Conservation (phyloP, 2,797 vertebrate species). For the Nannoperca australis region DNA sequence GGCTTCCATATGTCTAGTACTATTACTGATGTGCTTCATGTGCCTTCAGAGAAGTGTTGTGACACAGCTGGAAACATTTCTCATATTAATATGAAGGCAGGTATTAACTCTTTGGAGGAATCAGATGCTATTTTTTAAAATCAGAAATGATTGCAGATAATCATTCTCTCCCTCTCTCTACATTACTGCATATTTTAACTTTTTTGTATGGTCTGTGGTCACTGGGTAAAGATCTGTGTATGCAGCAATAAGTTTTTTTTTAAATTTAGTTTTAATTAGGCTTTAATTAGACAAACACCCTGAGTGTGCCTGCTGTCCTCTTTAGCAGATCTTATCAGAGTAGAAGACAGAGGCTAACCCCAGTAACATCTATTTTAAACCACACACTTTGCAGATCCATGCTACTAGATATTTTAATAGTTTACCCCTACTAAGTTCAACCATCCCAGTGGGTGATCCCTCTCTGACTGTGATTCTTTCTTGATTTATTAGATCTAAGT, state of each 20-base stretch:
- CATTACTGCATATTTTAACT: not conserved
- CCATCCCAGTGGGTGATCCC: slow-evolving; percentile 11
- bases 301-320: slow-evolving; percentile 9
- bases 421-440: slow-evolving; percentile 18
- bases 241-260: slow-evolving; percentile 12
- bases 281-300: not conserved
- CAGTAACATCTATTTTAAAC: not conserved
- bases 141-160: not conserved
- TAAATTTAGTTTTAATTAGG: slow-evolving; percentile 13
- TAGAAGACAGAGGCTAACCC: not conserved
- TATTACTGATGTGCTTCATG: not conserved
- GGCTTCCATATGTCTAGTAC: not conserved
- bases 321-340: not conserved
- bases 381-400: slow-evolving; percentile 10
- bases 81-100: not conserved
- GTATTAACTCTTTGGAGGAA: not conserved
- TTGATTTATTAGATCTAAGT: not conserved
- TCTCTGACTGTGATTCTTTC: not conserved
- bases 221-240: not conserved
- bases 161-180: not conserved
- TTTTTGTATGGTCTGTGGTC: not conserved
- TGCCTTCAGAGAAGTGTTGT: slow-evolving; percentile 1
- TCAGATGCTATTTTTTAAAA: not conserved
- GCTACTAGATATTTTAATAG: slow-evolving; percentile 21
- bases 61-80: slow-evolving; percentile 13